Evolutionary conservation across 2,888 invertebrate genomes (phyloP).

Genomic region (Schizaphis graminum): DNA sequence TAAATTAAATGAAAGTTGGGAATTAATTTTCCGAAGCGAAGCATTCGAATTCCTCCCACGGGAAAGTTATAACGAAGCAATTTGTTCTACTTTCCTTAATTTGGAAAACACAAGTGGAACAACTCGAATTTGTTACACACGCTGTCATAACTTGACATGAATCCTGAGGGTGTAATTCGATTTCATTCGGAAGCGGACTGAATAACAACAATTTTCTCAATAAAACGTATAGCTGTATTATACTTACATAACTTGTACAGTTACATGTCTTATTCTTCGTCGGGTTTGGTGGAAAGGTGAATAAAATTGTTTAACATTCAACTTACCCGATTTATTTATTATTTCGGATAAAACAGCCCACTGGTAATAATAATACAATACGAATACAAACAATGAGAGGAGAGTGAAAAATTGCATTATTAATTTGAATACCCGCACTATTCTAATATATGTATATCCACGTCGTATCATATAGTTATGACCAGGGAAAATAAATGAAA

Average conservation of each 20-base stretch:
- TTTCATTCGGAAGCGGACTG: slow-evolving; percentile 47
- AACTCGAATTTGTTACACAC: slow-evolving; percentile 59
- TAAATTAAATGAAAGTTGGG: slow-evolving; percentile 56
- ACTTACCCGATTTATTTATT: slow-evolving; percentile 37
- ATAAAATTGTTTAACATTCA: slow-evolving; percentile 20
- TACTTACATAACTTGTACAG: background rate
- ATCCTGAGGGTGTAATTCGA: slow-evolving; percentile 63
- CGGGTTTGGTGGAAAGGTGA: background rate
- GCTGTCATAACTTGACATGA: slow-evolving; percentile 60
- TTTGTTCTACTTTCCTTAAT: slow-evolving; percentile 58
- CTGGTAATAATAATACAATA: background rate
- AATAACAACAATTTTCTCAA: slow-evolving; percentile 59
- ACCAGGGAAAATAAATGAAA: background rate
- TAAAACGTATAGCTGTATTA: slow-evolving; percentile 34
- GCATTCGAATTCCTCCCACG: slow-evolving; percentile 47
- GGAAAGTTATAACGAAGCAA: slow-evolving; percentile 64
- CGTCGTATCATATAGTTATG: background rate
- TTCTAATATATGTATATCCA: background rate
- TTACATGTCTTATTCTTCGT: background rate
- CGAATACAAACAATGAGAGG: background rate
- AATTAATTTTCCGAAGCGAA: slow-evolving; percentile 61
- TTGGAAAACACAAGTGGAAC: slow-evolving; percentile 56
- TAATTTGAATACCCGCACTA: background rate
- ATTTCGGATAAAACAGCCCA: slow-evolving; percentile 2
- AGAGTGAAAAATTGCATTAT: background rate